Conservation (phyloP, 2,888 invertebrate genomes). For the Dorcus parallelipipedus region DNA sequence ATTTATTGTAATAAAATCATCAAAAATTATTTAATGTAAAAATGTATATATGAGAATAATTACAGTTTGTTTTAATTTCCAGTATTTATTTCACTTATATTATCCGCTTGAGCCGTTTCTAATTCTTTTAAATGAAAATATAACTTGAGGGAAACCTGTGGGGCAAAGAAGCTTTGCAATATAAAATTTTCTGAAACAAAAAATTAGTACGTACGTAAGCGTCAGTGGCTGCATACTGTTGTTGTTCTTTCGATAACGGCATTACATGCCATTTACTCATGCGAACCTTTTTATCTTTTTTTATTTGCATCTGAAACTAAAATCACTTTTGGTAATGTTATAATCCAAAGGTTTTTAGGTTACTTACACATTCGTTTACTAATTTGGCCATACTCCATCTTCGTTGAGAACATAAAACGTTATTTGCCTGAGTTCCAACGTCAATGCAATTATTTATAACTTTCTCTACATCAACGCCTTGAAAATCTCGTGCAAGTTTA, state of each 20-base stretch:
- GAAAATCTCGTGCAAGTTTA: conserved; percentile 61
- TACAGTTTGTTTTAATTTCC: too few species aligned
- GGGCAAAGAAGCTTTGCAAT: conserved; percentile 4
- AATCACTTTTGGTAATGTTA: conserved; percentile 1
- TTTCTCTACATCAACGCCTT: conserved; percentile 52
- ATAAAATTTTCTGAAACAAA: background rate
- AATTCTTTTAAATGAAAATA: conserved; percentile 22
- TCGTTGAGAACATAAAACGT: conserved; percentile 49
- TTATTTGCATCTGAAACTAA: conserved; percentile 53
- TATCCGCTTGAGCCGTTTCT: background rate
- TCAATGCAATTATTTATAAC: conserved; percentile 60
- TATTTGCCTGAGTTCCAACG: conserved; percentile 56
- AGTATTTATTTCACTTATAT: too few species aligned
- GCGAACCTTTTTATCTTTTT: conserved; percentile 56
- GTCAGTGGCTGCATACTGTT: conserved; percentile 62
- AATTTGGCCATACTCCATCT: conserved; percentile 62
- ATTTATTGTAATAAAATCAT: too few species aligned
- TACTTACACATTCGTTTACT: conserved; percentile 53
- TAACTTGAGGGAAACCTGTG: conserved; percentile 29
- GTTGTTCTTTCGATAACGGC: conserved; percentile 55
- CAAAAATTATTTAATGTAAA: too few species aligned
- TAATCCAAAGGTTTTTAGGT: background rate
- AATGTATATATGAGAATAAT: too few species aligned
- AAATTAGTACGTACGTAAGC: conserved; percentile 55
- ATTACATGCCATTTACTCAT: conserved; percentile 60